Evolutionary conservation across 1,140 invertebrate species (phyloP), one percentile per base, ranked within the genome.

Genomic region (Oscheius sp.): DNA sequence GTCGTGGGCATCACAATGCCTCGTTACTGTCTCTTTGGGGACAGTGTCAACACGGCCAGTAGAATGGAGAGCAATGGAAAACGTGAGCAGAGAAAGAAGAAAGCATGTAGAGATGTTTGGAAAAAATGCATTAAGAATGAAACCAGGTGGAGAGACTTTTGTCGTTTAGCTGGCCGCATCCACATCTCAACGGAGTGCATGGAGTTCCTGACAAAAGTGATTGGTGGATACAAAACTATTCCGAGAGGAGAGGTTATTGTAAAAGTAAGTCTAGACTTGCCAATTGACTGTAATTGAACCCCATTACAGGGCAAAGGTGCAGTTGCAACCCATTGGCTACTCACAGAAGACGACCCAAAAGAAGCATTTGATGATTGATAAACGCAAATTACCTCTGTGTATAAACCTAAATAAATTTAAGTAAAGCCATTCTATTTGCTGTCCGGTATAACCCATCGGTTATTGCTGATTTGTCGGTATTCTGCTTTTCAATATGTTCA

Each of bases 251-350:
- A 83, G 72, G 71, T 84, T 29, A 81, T 83, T 49, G 78, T 83
- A 35, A 83, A 83, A 72, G 77, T 78, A 59, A 3, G 58, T 13
- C 18, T 13, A 18, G 2, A 7, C 2, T 49, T 0, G 1, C 18
- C 45, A 10, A 62, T 26, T 15, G 28, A 36, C 20, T 23, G 15
- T 35, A 36, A 34, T 15, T 52, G 23, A n/a, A 34, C 45, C 65
- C 42, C 59, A n/a, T 75, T 77, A 23, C 76, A 86, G 84, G 85
- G 84, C 84, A 77, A 86, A 91, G 92, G 92, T 31, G 87, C 89
- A 29, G 94, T 95, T 92, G 93, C 93, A 82, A 95, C 93, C 0
- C 95, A 92, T 82, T 96, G 92, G 92, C 84, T 94, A 29, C 88
- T 89, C 20, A 55, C 49, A 23, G 49, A 23, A 15, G 49, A 55